These are phyloP conservation scores for Heterodera carotae DNA, from an alignment of 1,140 invertebrate species.

Conservation along the genomic window DNA sequence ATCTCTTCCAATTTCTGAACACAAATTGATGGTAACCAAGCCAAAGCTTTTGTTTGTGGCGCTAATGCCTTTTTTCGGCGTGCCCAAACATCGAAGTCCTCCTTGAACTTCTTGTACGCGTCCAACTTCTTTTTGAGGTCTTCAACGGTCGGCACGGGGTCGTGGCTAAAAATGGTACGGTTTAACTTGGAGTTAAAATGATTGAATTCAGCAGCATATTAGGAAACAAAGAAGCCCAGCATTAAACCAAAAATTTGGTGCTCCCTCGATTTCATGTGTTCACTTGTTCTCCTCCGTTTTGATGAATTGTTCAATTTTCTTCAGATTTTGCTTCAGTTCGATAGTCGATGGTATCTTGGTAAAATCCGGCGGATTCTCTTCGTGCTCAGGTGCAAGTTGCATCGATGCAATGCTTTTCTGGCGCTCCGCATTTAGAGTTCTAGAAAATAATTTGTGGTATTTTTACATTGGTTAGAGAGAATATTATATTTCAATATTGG, in stretches of 20 bases:
- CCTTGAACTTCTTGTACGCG: conserved; percentile 19
- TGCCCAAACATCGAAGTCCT: conserved; percentile 5
- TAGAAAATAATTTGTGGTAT: neutral
- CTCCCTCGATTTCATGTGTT: no score
- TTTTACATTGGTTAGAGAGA: no score
- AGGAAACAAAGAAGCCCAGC: no score
- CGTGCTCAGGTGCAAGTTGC: neutral
- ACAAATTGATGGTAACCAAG: conserved; percentile 5
- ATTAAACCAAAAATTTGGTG: conserved; percentile 18
- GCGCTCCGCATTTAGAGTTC: neutral
- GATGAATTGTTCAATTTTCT: conserved; percentile 1
- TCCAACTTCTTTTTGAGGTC: conserved; percentile 19
- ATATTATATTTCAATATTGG: no score
- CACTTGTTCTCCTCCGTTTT: conserved; percentile 27
- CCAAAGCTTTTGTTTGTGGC: neutral
- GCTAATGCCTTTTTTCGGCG: conserved; percentile 2
- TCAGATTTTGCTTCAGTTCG: conserved; percentile 8
- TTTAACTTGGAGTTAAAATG: neutral
- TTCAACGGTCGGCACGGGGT: conserved; percentile 34
- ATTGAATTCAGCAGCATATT: no score
- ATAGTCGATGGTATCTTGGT: conserved; percentile 18
- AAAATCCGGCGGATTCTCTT: conserved; percentile 29
- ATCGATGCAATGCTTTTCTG: conserved; percentile 9
- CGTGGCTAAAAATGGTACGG: conserved; percentile 10
- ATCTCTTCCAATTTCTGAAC: conserved; percentile 26